phyloP scores from a whole-genome alignment of 1,140 invertebrate species.

The Phortica variegata region DNA sequence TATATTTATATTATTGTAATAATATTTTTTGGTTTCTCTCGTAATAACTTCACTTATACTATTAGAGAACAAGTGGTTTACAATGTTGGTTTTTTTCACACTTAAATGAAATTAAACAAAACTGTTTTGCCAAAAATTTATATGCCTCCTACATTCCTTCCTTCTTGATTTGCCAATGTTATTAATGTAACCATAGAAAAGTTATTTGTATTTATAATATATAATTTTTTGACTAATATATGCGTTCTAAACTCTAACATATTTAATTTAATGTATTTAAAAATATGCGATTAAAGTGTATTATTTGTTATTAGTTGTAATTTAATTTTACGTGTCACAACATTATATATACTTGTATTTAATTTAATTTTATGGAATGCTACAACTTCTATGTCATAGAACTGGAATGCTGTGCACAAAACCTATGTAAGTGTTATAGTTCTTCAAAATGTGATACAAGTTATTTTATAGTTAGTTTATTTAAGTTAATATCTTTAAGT shows the following conservation, averaged over 20 bases:
- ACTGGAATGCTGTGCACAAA: constrained; percentile 52
- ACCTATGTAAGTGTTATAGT: constrained; percentile 13
- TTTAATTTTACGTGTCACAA: constrained; percentile 1
- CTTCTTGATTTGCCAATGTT: not conserved
- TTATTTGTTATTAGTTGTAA: constrained; percentile 9
- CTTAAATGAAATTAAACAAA: too few relatives aligned
- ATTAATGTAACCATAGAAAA: too few relatives aligned
- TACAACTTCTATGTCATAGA: too few relatives aligned
- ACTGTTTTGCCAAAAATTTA: too few relatives aligned
- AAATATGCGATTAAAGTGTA: constrained; percentile 4
- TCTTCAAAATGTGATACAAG: not conserved
- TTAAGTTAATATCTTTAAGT: not conserved
- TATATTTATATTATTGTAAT: too few relatives aligned
- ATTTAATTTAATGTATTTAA: constrained; percentile 6
- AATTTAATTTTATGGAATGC: too few relatives aligned
- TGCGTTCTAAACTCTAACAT: constrained; percentile 43
- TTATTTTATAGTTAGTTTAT: not conserved
- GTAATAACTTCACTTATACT: constrained; percentile 19
- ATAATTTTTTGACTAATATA: constrained; percentile 41
- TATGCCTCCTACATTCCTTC: too few relatives aligned
- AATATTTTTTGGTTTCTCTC: constrained; percentile 24
- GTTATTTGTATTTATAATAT: constrained; percentile 14
- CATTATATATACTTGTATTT: constrained; percentile 9
- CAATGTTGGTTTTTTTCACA: too few relatives aligned
- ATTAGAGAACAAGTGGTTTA: too few relatives aligned